Evolutionary conservation across 2,113 vertebrate genomes (phyloP).

Genomic region (Collichthys lucidus): DNA sequence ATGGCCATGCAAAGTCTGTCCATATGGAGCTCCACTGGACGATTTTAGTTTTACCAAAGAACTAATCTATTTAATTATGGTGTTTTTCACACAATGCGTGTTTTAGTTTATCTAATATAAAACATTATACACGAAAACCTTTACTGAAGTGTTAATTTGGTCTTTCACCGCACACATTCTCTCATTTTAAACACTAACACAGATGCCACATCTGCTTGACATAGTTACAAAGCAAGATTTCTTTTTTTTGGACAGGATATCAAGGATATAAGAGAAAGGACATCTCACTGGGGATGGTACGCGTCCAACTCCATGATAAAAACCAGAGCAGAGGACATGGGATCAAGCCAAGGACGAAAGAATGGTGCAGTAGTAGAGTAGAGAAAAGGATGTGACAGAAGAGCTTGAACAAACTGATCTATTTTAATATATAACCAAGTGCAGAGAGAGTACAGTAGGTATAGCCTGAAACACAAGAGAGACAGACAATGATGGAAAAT

Average conservation of each 20-base stretch:
- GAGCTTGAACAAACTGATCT: not conserved
- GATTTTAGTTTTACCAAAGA: not conserved
- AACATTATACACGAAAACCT: not conserved
- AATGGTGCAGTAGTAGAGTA: not conserved
- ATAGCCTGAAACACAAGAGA: not conserved
- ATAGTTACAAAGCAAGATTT: not conserved
- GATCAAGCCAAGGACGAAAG: conserved; percentile 51
- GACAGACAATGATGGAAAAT: conserved; percentile 6
- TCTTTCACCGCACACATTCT: not conserved
- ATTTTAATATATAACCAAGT: conserved; percentile 6
- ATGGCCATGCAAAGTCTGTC: not conserved
- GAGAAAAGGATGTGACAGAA: not conserved
- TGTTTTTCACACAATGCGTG: not conserved
- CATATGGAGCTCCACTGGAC: not conserved
- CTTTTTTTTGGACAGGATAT: not conserved
- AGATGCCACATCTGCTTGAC: not conserved
- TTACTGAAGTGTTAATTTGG: not conserved
- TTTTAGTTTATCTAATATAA: too few species aligned
- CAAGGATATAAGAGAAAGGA: not conserved
- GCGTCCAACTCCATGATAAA: conserved; percentile 30
- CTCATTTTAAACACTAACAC: not conserved
- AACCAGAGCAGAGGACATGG: conserved; percentile 38
- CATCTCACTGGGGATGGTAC: conserved; percentile 26
- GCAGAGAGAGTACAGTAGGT: not conserved
- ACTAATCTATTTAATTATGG: not conserved